Conservation (phyloP, 2,113 vertebrate species). For the Macheiramphus alcinus region DNA sequence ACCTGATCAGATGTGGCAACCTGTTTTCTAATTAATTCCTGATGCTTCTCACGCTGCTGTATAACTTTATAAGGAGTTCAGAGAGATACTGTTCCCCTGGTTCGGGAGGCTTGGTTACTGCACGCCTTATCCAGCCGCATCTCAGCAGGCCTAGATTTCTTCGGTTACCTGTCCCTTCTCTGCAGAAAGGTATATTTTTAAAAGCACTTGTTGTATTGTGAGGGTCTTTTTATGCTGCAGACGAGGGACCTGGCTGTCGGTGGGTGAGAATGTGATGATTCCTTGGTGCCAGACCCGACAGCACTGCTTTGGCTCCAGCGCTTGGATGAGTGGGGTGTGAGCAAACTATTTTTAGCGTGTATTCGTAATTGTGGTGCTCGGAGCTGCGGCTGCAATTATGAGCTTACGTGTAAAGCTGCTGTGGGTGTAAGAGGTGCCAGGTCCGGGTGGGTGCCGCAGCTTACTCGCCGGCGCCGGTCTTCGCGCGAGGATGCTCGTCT, state of each 20-base stretch:
- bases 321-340: not conserved
- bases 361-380: not conserved
- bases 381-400: fast-evolving
- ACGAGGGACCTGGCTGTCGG: not conserved
- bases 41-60: not conserved
- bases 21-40: slow-evolving; percentile 30
- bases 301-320: not conserved
- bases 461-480: not conserved
- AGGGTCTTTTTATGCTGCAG: not conserved
- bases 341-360: not conserved
- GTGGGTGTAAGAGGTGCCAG: not conserved
- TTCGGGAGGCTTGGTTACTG: not conserved
- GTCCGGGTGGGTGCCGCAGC: not conserved
- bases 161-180: not conserved
- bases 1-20: not conserved
- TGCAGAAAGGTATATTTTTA: not conserved
- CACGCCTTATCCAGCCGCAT: not conserved
- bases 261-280: not conserved
- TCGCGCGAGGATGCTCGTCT: not conserved
- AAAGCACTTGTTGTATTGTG: fast-evolving
- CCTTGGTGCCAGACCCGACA: not conserved
- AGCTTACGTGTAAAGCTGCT: fast-evolving
- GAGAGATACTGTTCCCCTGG: not conserved
- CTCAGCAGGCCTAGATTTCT: not conserved
- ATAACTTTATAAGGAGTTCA: not conserved